Evolutionary conservation across 2,113 vertebrate genomes (phyloP), one percentile per base, ranked within the genome.

Genomic region (Myotis yumanensis): DNA sequence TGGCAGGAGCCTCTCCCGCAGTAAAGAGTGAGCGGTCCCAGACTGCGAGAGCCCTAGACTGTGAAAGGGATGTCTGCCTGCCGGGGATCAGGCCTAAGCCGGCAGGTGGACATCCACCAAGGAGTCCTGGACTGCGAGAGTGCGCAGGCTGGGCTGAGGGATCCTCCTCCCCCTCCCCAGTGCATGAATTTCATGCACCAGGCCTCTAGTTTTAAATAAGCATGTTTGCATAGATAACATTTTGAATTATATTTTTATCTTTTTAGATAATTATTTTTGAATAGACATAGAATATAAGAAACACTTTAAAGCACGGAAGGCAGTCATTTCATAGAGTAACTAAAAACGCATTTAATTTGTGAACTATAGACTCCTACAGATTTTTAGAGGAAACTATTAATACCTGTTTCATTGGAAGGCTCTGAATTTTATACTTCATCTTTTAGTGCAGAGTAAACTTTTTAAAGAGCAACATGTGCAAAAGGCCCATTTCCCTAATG

Each of bases 301-400:
- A 71, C 9, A 18, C 37, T 76, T 90, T 85, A 93, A 84, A 89
- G 68, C 57, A 69, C 35, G 89, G 72, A 93, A 94, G 30, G n/a
- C 28, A 82, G 15, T 94, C 51, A 40, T 91, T 92, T 95, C 62
- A 43, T 76, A 75, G 48, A 86, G 12, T 57, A 69, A 75, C 43
- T 54, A 52, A 90, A 90, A 77, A 72, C 18, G 25, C 7, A n/a
- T 75, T 93, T 92, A 18, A 52, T 89, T 92, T 95, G n/a, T 89
- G 62, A 96, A 72, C 66, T 95, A 22, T 1, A 81, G 81, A 72
- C n/a, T 80, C 32, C 43, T 94, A n/a, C 10, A 77, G 5, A 37
- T n/a, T 96, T 79, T 93, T 59, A 77, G 57, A 86, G n/a, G 51
- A 86, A 93, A 59, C 30, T 73, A 2, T 82, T 90, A n/a, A 93